These are phyloP conservation scores for Orius laevigatus DNA, from an alignment of 1,140 invertebrate genomes.

Conservation along the genomic window DNA sequence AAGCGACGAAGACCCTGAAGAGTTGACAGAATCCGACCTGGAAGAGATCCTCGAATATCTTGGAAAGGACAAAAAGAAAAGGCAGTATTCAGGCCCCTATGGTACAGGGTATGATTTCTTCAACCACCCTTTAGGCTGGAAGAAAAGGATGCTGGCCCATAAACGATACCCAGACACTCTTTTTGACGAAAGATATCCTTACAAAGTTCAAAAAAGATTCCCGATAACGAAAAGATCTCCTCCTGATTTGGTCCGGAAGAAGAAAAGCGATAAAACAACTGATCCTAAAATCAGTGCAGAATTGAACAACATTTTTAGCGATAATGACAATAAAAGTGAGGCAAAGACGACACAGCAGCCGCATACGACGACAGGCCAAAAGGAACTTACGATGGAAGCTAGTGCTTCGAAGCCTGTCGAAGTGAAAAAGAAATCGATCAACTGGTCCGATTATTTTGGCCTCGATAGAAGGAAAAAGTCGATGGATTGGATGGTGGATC, in stretches of 20 bases:
- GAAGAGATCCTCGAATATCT: conserved; percentile 16
- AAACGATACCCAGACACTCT: conserved; percentile 8
- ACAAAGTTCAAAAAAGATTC: conserved; percentile 17
- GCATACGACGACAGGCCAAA: conserved; percentile 10
- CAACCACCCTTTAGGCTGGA: conserved; percentile 16
- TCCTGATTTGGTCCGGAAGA: conserved; percentile 8
- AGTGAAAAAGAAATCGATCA: conserved; percentile 49
- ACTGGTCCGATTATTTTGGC: conserved; percentile 74
- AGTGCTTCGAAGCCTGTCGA: conserved; percentile 15
- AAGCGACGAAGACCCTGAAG: conserved; percentile 15
- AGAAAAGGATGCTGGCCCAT: conserved; percentile 1
- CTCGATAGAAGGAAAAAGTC: conserved; percentile 60
- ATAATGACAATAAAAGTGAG: conserved; percentile 4
- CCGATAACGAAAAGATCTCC: conserved; percentile 19
- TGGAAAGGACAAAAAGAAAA: conserved; percentile 14
- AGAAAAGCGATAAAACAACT: conserved; percentile 15
- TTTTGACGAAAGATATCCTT: conserved; percentile 18
- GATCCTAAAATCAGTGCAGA: conserved; percentile 21
- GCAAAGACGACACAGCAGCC: conserved; percentile 5
- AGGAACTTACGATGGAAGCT: conserved; percentile 12
- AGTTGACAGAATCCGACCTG: conserved; percentile 15
- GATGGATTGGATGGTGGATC: conserved; percentile 37
- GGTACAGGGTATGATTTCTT: conserved; percentile 16
- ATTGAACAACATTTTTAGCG: conserved; percentile 20
- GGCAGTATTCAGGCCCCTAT: conserved; percentile 11